These are phyloP conservation scores for Suricata suricatta DNA, from an alignment of 2,113 vertebrate species.

Conservation along the genomic window DNA sequence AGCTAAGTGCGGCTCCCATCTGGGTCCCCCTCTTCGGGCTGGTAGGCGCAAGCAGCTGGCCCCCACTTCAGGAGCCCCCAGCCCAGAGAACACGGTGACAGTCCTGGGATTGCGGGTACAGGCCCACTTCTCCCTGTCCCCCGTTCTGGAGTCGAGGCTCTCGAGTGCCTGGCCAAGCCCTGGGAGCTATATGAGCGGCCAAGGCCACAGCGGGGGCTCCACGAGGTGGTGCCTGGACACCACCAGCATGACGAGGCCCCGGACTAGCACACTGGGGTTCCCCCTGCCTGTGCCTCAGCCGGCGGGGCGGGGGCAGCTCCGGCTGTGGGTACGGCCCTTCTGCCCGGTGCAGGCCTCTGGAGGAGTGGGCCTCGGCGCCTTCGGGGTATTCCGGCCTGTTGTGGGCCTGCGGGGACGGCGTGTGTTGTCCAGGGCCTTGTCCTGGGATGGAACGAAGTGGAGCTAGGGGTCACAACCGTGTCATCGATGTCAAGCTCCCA, in stretches of 20 bases:
- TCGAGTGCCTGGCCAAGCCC: not conserved
- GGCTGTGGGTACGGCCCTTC: not conserved
- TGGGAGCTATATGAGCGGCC: not conserved
- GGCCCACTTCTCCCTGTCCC: no score
- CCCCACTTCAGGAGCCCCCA: not conserved
- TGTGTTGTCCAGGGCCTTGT: not conserved
- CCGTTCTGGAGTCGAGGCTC: not conserved
- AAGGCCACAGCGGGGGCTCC: not conserved
- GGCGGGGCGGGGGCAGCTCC: rapidly evolving
- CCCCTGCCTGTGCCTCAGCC: not conserved
- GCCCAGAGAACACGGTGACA: not conserved
- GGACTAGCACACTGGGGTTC: rapidly evolving
- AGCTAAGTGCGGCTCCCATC: rapidly evolving
- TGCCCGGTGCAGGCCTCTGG: not conserved
- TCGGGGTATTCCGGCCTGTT: no score
- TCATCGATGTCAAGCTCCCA: not conserved
- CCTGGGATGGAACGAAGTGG: not conserved
- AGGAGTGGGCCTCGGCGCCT: not conserved
- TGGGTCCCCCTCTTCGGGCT: not conserved
- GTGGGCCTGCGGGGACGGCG: not conserved
- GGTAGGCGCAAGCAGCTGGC: not conserved
- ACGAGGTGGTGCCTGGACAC: not conserved
- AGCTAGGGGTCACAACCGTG: not conserved
- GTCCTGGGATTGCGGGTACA: not conserved
- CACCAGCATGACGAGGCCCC: not conserved